Conservation (phyloP, 1,140 invertebrate species). For the Antheraea mylitta region DNA sequence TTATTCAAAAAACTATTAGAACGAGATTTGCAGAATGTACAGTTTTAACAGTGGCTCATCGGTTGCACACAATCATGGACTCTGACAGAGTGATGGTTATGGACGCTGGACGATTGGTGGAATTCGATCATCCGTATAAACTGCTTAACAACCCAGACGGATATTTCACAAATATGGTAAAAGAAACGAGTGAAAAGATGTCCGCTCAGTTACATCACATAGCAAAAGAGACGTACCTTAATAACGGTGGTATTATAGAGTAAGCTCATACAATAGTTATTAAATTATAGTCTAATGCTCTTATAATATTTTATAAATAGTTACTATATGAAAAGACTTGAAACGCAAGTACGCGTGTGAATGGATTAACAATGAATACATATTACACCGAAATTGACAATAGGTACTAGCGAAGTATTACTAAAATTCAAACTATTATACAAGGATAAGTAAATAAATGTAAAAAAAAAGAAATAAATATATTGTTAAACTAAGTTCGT, state of each 20-base stretch:
- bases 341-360: neutral
- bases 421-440: neutral
- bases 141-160: constrained; percentile 81
- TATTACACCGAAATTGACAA: neutral
- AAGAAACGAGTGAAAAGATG: constrained; percentile 81
- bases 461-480: neutral
- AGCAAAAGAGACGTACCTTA: constrained; percentile 64
- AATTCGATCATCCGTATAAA: constrained; percentile 81
- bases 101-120: constrained; percentile 81
- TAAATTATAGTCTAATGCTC: constrained; percentile 19
- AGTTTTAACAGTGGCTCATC: constrained; percentile 90
- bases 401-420: constrained; percentile 4
- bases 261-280: constrained; percentile 26
- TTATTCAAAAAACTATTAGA: constrained; percentile 81
- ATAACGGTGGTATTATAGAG: constrained; percentile 59
- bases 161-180: constrained; percentile 84
- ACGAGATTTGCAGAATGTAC: constrained; percentile 83
- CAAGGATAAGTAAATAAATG: neutral
- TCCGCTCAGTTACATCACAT: constrained; percentile 65
- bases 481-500: neutral
- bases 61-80: constrained; percentile 92
- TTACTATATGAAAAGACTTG: constrained; percentile 10
- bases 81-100: constrained; percentile 88
- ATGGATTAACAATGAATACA: neutral
- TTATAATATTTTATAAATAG: constrained; percentile 13